A percentile compares a stretch with the other conserved stretches of the same genome.
Evolutionary conservation across 2,797 vertebrate species (phyloP).

Genomic region (Bradypodion pumilum): DNA sequence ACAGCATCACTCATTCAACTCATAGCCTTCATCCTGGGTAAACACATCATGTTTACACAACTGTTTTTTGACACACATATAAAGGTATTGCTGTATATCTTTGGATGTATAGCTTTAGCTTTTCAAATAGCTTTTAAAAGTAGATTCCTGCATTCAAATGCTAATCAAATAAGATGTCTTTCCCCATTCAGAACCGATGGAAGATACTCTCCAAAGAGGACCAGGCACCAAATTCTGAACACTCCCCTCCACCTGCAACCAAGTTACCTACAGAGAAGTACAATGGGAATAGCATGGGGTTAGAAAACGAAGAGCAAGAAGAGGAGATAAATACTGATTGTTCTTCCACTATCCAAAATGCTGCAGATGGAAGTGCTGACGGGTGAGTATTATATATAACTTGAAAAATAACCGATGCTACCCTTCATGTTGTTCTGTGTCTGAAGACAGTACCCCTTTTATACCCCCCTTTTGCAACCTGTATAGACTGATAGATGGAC

Average conservation of each 20-base stretch:
- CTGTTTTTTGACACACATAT: neutral
- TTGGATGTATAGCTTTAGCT: neutral
- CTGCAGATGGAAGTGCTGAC: slow-evolving; percentile 75
- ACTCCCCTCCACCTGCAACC: slow-evolving; percentile 72
- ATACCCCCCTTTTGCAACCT: too few species aligned
- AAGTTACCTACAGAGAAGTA: slow-evolving; percentile 79
- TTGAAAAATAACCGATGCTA: neutral
- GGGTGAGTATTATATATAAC: slow-evolving; percentile 72
- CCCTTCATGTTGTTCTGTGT: slow-evolving; percentile 6
- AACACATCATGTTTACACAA: neutral
- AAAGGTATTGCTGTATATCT: neutral
- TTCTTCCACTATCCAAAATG: slow-evolving; percentile 68
- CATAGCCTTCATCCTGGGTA: neutral
- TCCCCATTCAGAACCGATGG: slow-evolving; percentile 73
- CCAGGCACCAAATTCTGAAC: slow-evolving; percentile 77
- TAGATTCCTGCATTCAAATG: neutral
- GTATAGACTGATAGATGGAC: too few species aligned
- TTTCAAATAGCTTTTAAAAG: neutral
- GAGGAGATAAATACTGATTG: slow-evolving; percentile 65
- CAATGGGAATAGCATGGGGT: slow-evolving; percentile 82
- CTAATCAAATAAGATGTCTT: neutral
- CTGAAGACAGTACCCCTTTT: neutral
- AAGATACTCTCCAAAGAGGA: slow-evolving; percentile 80
- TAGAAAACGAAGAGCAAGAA: slow-evolving; percentile 71
- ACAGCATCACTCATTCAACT: neutral